Evolutionary conservation across 2,113 vertebrate species (phyloP), one percentile per base, ranked within the genome.

Genomic region (Passer domesticus): DNA sequence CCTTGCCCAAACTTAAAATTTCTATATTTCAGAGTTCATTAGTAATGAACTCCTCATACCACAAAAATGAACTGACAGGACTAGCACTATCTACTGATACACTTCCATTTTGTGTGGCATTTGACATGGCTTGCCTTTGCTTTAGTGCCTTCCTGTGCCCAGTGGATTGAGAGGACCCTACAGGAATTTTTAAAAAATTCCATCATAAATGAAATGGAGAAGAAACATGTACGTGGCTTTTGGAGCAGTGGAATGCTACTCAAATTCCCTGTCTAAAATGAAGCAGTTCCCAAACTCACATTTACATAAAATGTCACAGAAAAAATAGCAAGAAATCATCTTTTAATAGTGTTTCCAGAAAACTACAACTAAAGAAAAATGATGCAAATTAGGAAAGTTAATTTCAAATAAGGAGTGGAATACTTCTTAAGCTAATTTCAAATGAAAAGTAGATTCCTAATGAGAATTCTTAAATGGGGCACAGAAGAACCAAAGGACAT

Each of bases 51-150:
- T 62, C 64, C n/a, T 64, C 46, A 55, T 47, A 70, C 15, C 35
- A 79, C 58, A 94, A 84, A 93, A 92, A 59, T 59, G 83, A 96
- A 86, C 78, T 85, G 92, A 93, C 75, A 93, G 37, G 47, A 80
- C 53, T 91, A 94, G 69, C 77, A 67, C 35, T 76, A 84, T 87
- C 60, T 94, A 95, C 72, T 43, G 81, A 90, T 78, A 91, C 7
- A 35, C 43, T 76, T 83, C 64, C 83, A 92, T 87, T 96, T 85
- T 79, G 35, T 79, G 63, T 68, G 86, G 58, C 64, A 88, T 85
- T 87, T 95, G 75, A 86, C 83, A 92, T 52, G 82, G 56, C 30
- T 81, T 89, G 44, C 44, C 60, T 83, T 86, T 76, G 58, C 78
- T 94, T 77, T 80, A 83, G 37, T 92, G 52, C 22, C 67, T 83